phyloP scores from a whole-genome alignment of 2,113 vertebrate species.

The Stigmatopora nigra region DNA sequence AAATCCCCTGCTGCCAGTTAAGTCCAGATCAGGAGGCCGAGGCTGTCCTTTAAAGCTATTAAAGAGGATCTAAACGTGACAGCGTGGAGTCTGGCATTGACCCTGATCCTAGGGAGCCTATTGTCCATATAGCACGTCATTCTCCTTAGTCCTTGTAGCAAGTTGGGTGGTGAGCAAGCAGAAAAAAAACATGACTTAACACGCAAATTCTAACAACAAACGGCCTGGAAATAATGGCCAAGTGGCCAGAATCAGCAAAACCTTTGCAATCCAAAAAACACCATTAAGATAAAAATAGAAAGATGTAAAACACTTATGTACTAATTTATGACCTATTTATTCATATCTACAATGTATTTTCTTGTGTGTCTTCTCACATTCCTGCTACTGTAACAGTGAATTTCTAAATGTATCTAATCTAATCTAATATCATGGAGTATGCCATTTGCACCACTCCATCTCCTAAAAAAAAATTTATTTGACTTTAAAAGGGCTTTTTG shows the following conservation, averaged over 20 bases:
- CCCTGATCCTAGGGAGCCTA: conserved; percentile 44
- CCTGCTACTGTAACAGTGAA: too few relatives aligned
- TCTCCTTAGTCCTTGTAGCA: conserved; percentile 22
- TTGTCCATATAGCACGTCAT: conserved; percentile 35
- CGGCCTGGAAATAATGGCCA: conserved; percentile 16
- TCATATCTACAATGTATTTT: too few relatives aligned
- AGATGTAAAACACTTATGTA: too few relatives aligned
- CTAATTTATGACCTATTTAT: too few relatives aligned
- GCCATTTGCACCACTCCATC: neutral
- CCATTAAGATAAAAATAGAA: too few relatives aligned
- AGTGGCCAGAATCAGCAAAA: conserved; percentile 29
- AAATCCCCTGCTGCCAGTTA: conserved; percentile 60
- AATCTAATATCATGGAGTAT: too few relatives aligned
- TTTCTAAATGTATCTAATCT: too few relatives aligned
- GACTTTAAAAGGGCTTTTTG: conserved; percentile 32
- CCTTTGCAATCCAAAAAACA: conserved; percentile 13
- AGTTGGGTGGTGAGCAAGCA: conserved; percentile 18
- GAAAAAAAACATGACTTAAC: conserved; percentile 15
- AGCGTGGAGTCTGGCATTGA: conserved; percentile 39
- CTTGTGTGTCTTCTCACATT: too few relatives aligned
- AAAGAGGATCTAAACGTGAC: conserved; percentile 57
- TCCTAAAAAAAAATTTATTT: conserved; percentile 30
- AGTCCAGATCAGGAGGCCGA: conserved; percentile 59
- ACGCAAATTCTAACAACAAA: conserved; percentile 20
- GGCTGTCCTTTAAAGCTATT: conserved; percentile 60